A percentile compares a stretch with the other conserved stretches of the same genome.
Conservation (phyloP, 2,113 vertebrate species). For the Cyanoramphus novaezelandiae region DNA sequence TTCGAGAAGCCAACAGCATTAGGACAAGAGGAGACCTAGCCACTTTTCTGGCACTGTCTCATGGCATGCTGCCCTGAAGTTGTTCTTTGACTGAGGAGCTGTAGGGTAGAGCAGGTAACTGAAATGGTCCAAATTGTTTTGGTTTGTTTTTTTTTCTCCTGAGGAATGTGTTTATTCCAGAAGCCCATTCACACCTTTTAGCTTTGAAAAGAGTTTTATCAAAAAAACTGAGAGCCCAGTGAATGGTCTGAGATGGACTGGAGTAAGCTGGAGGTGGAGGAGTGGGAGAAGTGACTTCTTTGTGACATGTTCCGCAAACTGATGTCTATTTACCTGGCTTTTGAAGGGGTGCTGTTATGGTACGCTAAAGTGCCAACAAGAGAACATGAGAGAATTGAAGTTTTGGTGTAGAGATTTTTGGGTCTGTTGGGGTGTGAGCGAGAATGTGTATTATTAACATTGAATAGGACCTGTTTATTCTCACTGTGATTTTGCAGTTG, state of each 20-base stretch:
- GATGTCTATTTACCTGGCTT: rapidly evolving
- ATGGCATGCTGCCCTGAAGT: rapidly evolving
- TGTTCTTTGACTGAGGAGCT: neutral
- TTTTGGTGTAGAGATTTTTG: neutral
- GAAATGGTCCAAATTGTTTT: neutral
- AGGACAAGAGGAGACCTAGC: neutral
- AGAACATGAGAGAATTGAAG: neutral
- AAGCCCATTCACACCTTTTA: neutral
- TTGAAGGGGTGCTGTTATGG: neutral
- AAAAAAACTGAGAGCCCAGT: neutral
- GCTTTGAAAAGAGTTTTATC: neutral
- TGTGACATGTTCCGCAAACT: neutral
- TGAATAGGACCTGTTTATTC: neutral
- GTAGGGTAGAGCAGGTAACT: neutral
- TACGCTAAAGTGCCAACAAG: neutral
- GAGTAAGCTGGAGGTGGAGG: neutral
- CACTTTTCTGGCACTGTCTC: neutral
- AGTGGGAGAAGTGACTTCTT: neutral
- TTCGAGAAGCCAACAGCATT: neutral
- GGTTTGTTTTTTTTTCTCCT: neutral
- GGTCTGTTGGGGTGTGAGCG: rapidly evolving
- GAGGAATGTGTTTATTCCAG: neutral
- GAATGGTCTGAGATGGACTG: neutral
- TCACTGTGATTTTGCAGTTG: neutral
- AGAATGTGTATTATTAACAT: neutral